These are phyloP conservation scores for Teinopalpus imperialis DNA, from an alignment of 2,888 invertebrate species.

Conservation along the genomic window DNA sequence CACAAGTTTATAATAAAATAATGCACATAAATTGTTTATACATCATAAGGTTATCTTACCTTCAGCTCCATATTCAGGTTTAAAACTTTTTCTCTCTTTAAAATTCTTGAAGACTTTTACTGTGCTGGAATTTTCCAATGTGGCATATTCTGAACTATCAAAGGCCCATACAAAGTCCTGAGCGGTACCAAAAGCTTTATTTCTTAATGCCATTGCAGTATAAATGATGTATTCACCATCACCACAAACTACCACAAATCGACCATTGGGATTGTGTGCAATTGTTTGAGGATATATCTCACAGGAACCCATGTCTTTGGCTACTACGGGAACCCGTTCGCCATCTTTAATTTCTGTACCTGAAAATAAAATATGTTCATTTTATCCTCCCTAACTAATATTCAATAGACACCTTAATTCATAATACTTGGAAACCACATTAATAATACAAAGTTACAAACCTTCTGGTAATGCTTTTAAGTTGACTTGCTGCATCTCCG, in stretches of 20 bases:
- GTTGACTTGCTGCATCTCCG: slow-evolving; percentile 98
- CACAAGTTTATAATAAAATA: too few relatives aligned
- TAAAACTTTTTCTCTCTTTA: slow-evolving; percentile 97
- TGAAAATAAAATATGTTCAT: slow-evolving; percentile 37
- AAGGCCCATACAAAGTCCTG: slow-evolving; percentile 99
- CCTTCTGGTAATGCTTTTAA: slow-evolving; percentile 92
- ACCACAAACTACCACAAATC: slow-evolving; percentile 96
- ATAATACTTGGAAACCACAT: too few relatives aligned
- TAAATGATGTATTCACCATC: slow-evolving; percentile 99
- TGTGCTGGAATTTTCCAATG: slow-evolving; percentile 93
- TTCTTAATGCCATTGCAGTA: slow-evolving; percentile 99
- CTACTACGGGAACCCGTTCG: slow-evolving; percentile 94
- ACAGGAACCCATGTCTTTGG: slow-evolving; percentile 99
- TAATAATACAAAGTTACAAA: slow-evolving; percentile 37
- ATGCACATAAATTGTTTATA: too few relatives aligned
- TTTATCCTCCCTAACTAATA: too few relatives aligned
- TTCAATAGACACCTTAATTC: too few relatives aligned
- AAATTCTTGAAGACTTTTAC: slow-evolving; percentile 99
- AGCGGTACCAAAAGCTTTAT: slow-evolving; percentile 99
- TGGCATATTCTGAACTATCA: slow-evolving; percentile 96
- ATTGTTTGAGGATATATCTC: slow-evolving; percentile 99
- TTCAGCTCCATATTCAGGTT: slow-evolving; percentile 98
- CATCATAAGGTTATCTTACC: slow-evolving; percentile 77
- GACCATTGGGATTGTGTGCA: slow-evolving; percentile 98
- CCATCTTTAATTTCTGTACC: slow-evolving; percentile 92